A percentile compares a stretch with the other conserved stretches of the same genome.
Evolutionary conservation across 2,113 vertebrate species (phyloP).

Genomic region (Eulemur macaco): DNA sequence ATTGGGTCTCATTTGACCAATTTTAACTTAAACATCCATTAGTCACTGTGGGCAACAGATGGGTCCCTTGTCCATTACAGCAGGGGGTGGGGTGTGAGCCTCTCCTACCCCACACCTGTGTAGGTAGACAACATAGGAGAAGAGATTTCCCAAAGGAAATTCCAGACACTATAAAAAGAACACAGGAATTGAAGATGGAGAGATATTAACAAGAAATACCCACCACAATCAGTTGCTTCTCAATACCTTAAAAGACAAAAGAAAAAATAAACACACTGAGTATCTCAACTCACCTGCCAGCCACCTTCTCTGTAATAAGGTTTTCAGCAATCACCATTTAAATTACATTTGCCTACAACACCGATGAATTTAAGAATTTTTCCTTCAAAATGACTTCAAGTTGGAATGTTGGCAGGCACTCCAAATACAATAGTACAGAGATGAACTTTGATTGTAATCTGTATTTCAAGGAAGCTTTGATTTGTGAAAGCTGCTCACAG

Average conservation of each 20-base stretch:
- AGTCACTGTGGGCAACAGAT: background rate
- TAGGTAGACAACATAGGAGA: background rate
- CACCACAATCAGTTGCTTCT: background rate
- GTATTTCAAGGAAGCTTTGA: slow-evolving; percentile 52
- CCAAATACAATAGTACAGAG: slow-evolving; percentile 42
- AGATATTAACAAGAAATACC: background rate
- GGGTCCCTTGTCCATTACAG: background rate
- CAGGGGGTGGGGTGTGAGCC: background rate
- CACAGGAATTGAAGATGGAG: background rate
- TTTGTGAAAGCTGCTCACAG: slow-evolving; percentile 12
- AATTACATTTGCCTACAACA: slow-evolving; percentile 13
- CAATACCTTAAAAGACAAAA: background rate
- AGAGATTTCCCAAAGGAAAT: background rate
- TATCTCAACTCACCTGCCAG: background rate
- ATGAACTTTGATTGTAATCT: slow-evolving; percentile 68
- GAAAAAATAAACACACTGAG: background rate
- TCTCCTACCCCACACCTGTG: background rate
- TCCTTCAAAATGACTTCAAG: background rate
- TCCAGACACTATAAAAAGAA: background rate
- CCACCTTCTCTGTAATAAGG: background rate
- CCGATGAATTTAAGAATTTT: slow-evolving; percentile 31
- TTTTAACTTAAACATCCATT: background rate
- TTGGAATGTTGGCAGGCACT: slow-evolving; percentile 37
- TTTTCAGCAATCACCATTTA: slow-evolving; percentile 2
- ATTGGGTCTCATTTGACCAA: background rate